phyloP scores from a whole-genome alignment of 2,888 invertebrate genomes.

The Apodemia zela region DNA sequence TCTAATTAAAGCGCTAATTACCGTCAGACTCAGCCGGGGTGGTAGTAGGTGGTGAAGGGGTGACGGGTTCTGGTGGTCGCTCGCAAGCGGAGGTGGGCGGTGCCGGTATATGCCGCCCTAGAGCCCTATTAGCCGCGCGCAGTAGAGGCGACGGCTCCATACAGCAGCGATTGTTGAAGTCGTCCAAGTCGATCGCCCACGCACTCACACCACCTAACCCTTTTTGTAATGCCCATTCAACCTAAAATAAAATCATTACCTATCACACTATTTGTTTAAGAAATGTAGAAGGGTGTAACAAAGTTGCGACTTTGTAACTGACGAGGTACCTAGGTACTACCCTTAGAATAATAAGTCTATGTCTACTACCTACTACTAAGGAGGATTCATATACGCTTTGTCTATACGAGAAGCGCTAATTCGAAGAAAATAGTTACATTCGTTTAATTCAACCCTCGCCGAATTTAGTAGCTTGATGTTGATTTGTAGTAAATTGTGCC shows the following conservation, averaged over 20 bases:
- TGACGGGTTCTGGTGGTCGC: slow-evolving; percentile 85
- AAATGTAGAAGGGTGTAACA: neutral
- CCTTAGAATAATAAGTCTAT: too few species aligned
- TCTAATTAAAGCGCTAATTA: slow-evolving; percentile 28
- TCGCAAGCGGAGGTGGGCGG: slow-evolving; percentile 81
- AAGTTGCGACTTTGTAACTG: neutral
- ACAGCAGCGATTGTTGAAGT: slow-evolving; percentile 92
- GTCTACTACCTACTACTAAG: too few species aligned
- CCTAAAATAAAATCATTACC: slow-evolving; percentile 63
- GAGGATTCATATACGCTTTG: too few species aligned
- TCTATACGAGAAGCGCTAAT: too few species aligned
- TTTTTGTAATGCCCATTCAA: slow-evolving; percentile 85
- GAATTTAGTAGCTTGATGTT: too few species aligned
- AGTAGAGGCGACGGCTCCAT: slow-evolving; percentile 88
- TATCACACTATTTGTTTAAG: neutral
- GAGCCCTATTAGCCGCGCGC: slow-evolving; percentile 87
- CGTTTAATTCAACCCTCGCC: too few species aligned
- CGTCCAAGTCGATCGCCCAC: slow-evolving; percentile 94
- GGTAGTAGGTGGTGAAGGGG: slow-evolving; percentile 87
- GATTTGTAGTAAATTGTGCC: too few species aligned
- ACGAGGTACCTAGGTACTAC: too few species aligned
- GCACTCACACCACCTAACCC: slow-evolving; percentile 91
- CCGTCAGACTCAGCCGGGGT: slow-evolving; percentile 71
- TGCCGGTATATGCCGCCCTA: slow-evolving; percentile 81
- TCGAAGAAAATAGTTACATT: too few species aligned